A percentile compares a stretch with the other conserved stretches of the same genome.
Evolutionary conservation across 92 coral and sea anemone species (phyloP).

Genomic region (Actinostola sp.): DNA sequence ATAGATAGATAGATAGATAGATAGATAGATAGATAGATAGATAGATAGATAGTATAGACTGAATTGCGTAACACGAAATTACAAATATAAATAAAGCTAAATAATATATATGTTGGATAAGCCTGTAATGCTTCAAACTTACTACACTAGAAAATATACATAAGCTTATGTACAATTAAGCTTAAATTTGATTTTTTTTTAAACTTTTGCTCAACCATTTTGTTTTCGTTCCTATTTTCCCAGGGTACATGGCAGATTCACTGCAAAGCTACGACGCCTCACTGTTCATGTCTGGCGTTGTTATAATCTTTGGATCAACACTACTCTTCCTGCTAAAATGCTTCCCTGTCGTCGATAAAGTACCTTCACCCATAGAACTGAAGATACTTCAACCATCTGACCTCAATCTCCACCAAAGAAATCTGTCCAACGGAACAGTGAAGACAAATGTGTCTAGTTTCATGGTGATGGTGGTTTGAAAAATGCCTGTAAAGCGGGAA

Average conservation of each 20-base stretch:
- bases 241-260: conserved; percentile 41
- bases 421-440: conserved; percentile 18
- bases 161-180: not conserved
- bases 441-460: conserved; percentile 25
- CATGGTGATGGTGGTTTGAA: conserved; percentile 27
- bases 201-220: not conserved
- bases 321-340: conserved; percentile 35
- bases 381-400: conserved; percentile 22
- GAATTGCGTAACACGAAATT: too few relatives aligned
- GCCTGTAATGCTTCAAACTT: too few relatives aligned
- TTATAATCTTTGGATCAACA: conserved; percentile 26
- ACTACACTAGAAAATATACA: too few relatives aligned
- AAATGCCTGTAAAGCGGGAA: not conserved
- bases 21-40: too few relatives aligned
- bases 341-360: not conserved
- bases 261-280: conserved; percentile 26
- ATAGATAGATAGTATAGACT: too few relatives aligned
- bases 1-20: too few relatives aligned
- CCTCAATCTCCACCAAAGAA: not conserved
- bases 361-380: conserved; percentile 12
- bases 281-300: conserved; percentile 31
- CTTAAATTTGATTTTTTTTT: not conserved
- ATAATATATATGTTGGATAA: too few relatives aligned
- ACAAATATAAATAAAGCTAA: too few relatives aligned
- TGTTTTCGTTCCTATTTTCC: not conserved